Evolutionary conservation across 2,113 vertebrate genomes (phyloP).

Genomic region (Ia io): DNA sequence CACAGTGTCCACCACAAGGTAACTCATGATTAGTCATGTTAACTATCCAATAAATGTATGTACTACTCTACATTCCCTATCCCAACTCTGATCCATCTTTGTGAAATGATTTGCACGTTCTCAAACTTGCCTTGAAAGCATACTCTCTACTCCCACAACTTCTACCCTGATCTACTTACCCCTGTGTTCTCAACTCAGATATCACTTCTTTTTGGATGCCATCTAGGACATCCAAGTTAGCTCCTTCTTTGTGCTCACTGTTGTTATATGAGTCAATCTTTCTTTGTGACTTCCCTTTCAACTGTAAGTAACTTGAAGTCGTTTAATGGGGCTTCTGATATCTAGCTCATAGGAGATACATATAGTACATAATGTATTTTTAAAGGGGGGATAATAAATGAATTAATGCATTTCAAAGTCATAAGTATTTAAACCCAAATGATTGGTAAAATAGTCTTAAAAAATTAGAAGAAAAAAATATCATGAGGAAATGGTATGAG

Average conservation of each 20-base stretch:
- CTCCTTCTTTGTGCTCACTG: neutral
- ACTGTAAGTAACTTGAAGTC: neutral
- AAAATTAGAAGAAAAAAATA: neutral
- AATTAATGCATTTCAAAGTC: neutral
- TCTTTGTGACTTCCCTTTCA: neutral
- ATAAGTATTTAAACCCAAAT: neutral
- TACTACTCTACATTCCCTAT: neutral
- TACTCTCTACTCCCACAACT: neutral
- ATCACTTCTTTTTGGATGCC: neutral
- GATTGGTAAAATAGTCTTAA: neutral
- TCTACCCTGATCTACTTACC: fast-evolving
- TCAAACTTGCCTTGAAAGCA: neutral
- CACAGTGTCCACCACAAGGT: neutral
- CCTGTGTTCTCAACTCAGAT: neutral
- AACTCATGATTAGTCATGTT: neutral
- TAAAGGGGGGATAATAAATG: neutral
- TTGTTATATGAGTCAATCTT: neutral
- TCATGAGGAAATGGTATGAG: neutral
- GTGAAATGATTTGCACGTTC: neutral
- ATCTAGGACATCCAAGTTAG: neutral
- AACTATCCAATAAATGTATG: neutral
- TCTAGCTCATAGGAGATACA: neutral
- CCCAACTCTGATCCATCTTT: neutral
- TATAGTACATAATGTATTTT: neutral
- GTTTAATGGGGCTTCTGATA: neutral